A percentile compares a stretch with the other conserved stretches of the same genome.
Conservation (phyloP, 2,113 vertebrate genomes). For the Sebastes schlegelii region DNA sequence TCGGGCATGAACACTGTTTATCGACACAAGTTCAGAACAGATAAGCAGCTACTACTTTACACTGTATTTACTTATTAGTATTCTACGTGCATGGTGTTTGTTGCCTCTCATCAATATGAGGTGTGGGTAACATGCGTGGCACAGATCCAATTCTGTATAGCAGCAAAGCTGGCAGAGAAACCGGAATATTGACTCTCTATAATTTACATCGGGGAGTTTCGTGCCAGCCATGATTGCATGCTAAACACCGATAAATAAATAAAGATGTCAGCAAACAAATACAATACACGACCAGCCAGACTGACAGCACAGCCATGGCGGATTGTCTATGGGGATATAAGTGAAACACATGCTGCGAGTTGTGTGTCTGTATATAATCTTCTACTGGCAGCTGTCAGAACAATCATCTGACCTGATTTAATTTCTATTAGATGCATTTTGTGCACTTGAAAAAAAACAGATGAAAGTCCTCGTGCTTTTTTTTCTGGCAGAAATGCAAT, state of each 20-base stretch:
- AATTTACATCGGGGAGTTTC: constrained; percentile 66
- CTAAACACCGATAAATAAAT: constrained; percentile 74
- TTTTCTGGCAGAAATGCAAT: constrained; percentile 18
- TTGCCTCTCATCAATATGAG: constrained; percentile 60
- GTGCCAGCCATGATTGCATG: constrained; percentile 65
- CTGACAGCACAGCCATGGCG: constrained; percentile 37
- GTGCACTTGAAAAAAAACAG: not conserved
- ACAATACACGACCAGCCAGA: constrained; percentile 29
- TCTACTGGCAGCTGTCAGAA: constrained; percentile 34
- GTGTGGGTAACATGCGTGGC: constrained; percentile 65
- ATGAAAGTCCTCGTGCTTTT: constrained; percentile 11
- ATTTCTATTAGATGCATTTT: constrained; percentile 21
- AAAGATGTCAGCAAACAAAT: constrained; percentile 74
- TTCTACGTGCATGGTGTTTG: constrained; percentile 50
- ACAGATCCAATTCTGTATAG: constrained; percentile 55
- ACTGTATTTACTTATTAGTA: constrained; percentile 52
- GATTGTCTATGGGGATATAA: constrained; percentile 7
- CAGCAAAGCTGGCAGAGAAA: constrained; percentile 61
- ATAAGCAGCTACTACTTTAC: constrained; percentile 39
- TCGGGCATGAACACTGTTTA: constrained; percentile 18
- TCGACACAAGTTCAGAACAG: constrained; percentile 41
- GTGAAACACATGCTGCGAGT: constrained; percentile 5
- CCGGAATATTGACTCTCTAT: constrained; percentile 63
- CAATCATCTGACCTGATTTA: constrained; percentile 16
- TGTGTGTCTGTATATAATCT: constrained; percentile 2